Evolutionary conservation across 2,888 invertebrate genomes (phyloP), one percentile per base, ranked within the genome.

Genomic region (Lumbricus terrestris): DNA sequence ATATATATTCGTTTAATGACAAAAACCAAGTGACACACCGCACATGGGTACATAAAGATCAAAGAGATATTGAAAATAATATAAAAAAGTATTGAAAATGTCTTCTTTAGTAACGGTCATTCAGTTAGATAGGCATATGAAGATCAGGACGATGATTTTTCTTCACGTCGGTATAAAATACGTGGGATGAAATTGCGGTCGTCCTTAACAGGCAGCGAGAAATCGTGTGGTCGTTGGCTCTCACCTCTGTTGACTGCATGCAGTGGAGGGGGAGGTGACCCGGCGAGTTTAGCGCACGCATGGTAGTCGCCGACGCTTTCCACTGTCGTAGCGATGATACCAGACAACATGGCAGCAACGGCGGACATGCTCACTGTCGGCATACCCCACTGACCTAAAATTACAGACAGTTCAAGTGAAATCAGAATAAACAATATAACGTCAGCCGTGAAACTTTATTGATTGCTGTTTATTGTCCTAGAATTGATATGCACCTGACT

Each of bases 261-360:
- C 16, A 97, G 95, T 0, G 98, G 98, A 0, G 98, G 98, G 0
- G 97, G 96, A 0, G 97, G 96, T 0, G 97, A 97, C 42, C 96
- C 97, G 33, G 95, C 94, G 47, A 96, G 94, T 91, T 95, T 93
- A 20, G 98, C 97, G 1, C 97, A 97, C n/a, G 97, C 97, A 90
- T 97, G 97, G 95, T 98, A 98, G 94, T 98, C 98, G 93, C 97
- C 97, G 91, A 98, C 96, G 23, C 94, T 94, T 91, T 94, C 94
- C 5, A 94, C 93, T 85, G 93, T 93, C 18, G 94, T 94, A 11
- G 94, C 93, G 33, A 94, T 91, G 20, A 94, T 93, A 0, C 93
- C 94, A 0, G 94, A 93, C 47, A 94, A 88, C 92, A 94, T 93
- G 2, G 93, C 94, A 92, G 93, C 93, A 90, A 93, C 93, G 33